These are phyloP conservation scores for Drymodes brunneopygia DNA, from an alignment of 2,113 vertebrate genomes.

Conservation along the genomic window DNA sequence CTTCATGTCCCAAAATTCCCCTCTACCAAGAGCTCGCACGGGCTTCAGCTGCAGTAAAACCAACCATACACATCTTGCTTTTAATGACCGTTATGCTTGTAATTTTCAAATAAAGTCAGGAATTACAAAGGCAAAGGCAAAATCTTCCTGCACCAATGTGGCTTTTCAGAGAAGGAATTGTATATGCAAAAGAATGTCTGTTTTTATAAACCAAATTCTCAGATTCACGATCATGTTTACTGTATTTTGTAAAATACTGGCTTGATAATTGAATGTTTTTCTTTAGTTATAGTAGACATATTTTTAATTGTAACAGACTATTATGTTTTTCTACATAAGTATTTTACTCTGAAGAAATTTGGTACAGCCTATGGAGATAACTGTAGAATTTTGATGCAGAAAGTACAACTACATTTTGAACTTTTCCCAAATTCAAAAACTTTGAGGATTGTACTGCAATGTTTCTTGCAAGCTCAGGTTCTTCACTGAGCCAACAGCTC, in stretches of 20 bases:
- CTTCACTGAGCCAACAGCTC: neutral
- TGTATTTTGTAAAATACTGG: neutral
- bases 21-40: conserved; percentile 17
- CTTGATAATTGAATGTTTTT: neutral
- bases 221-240: neutral
- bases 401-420: neutral
- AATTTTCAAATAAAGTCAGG: conserved; percentile 39
- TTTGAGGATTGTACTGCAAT: neutral
- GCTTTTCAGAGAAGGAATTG: neutral
- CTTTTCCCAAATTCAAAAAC: neutral
- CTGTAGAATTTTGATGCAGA: neutral
- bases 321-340: neutral
- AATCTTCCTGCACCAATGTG: neutral
- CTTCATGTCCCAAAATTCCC: conserved; percentile 50
- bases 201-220: neutral
- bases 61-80: conserved; percentile 12
- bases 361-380: neutral
- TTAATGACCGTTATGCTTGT: neutral
- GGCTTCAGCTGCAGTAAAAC: conserved; percentile 54
- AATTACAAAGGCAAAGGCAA: neutral
- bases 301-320: neutral
- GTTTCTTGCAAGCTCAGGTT: neutral
- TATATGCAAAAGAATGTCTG: neutral
- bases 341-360: neutral
- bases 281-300: neutral